phyloP scores from a whole-genome alignment of 2,888 invertebrate species.

The Poecilus cupreus region DNA sequence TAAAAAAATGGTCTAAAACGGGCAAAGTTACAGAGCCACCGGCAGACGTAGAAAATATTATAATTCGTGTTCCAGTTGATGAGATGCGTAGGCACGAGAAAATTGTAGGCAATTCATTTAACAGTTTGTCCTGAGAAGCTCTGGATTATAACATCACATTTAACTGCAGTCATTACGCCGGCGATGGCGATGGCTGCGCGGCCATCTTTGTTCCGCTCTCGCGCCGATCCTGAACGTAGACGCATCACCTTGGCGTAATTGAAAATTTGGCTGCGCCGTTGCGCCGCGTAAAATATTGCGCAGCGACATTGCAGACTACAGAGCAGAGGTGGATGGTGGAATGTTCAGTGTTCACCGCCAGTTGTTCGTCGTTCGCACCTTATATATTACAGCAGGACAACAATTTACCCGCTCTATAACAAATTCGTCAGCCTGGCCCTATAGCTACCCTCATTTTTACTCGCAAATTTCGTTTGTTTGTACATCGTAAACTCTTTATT shows the following conservation, averaged over 20 bases:
- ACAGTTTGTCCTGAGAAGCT: constrained; percentile 52
- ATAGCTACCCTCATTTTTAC: not conserved
- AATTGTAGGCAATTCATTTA: constrained; percentile 57
- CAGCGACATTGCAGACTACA: constrained; percentile 22
- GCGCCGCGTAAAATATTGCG: constrained; percentile 41
- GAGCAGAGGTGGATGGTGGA: not conserved
- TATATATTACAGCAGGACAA: constrained; percentile 24
- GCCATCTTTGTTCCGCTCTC: constrained; percentile 46
- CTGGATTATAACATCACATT: constrained; percentile 58
- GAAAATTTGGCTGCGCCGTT: constrained; percentile 46
- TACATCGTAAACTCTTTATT: not conserved
- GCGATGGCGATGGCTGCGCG: constrained; percentile 29
- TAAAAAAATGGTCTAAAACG: not conserved
- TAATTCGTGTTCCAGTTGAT: constrained; percentile 50
- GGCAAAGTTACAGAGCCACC: not conserved
- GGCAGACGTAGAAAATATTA: constrained; percentile 39
- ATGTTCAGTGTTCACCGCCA: not conserved
- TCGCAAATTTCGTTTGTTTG: not conserved
- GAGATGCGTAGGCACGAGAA: constrained; percentile 54
- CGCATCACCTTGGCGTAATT: constrained; percentile 54
- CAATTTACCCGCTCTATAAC: constrained; percentile 26
- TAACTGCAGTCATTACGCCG: constrained; percentile 55
- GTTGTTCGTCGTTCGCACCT: constrained; percentile 24
- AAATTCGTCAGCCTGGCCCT: constrained; percentile 7
- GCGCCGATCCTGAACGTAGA: constrained; percentile 42